Base-by-base conservation (phyloP, 37 sponge, comb jelly and placozoan species). In the Crambe crambe region DNA sequence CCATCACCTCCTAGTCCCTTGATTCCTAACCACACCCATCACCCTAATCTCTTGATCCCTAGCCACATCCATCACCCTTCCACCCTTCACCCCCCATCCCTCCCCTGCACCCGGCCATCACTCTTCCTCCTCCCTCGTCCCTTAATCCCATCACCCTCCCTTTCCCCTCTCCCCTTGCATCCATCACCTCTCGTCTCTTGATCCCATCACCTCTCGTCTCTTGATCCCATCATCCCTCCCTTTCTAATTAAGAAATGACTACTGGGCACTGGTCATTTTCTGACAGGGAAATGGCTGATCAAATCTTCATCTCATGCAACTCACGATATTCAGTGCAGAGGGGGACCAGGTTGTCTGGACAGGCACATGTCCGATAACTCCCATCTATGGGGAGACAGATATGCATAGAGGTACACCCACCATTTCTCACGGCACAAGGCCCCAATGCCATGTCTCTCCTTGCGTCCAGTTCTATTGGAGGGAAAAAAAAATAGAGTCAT, bases 391-490 rank as follows among this genome's bases (percentile, higher is more conserved):
- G 42, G 41, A 88, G 68, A 63, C 89, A 88, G 22, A 88, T 37
- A 35, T 80, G 59, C 23, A 64, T 44, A n/a, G 39, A 41, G 38
- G 67, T 85, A 37, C 92, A 91, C 17, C 76, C 85, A 3, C 90
- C 90, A 47, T 87, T 91, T 57, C 88, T 58, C 4, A 41, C 51
- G n/a, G 68, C 60, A 72, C 92, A 91, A 1, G 91, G 81, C 0
- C 42, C 37, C 20, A 67, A 26, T 4, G 59, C 8, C n/a, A 12
- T 58, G 26, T 58, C 59, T 58, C n/a, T n/a, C n/a, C n/a, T n/a
- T n/a, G n/a, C n/a, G n/a, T n/a, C n/a, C n/a, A n/a, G n/a, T n/a
- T n/a, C n/a, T n/a, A n/a, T n/a, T n/a, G n/a, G n/a, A n/a, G n/a
- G n/a, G n/a, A n/a, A n/a, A n/a, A n/a, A n/a, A n/a, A n/a, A n/a